A percentile compares a stretch with the other conserved stretches of the same genome.
phyloP scores from a whole-genome alignment of 2,888 invertebrate species.

The Corbicula japonica region DNA sequence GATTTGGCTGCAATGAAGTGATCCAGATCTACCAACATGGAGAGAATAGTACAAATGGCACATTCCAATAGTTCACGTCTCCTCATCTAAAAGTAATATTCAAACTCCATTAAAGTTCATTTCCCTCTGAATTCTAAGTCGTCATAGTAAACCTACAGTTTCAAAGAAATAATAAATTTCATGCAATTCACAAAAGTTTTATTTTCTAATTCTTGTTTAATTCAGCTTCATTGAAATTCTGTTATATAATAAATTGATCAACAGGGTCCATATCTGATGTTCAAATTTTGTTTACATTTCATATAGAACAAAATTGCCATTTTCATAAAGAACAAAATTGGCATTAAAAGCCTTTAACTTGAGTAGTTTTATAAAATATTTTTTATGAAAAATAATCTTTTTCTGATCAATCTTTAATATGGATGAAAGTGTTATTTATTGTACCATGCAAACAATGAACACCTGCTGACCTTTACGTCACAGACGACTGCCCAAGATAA shows the following conservation, averaged over 20 bases:
- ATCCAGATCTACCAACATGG: constrained; percentile 72
- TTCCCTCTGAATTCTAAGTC: too few species aligned
- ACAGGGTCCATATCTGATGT: neutral
- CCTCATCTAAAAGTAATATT: constrained; percentile 35
- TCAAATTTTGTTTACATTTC: neutral
- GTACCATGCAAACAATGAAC: neutral
- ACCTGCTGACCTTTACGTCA: constrained; percentile 44
- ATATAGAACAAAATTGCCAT: too few species aligned
- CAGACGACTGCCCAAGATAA: constrained; percentile 73
- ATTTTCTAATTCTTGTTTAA: too few species aligned
- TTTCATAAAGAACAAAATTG: neutral
- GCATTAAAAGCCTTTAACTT: neutral
- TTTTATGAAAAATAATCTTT: neutral
- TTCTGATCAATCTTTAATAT: neutral
- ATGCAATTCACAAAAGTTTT: too few species aligned
- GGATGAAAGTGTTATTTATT: neutral
- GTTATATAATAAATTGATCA: neutral
- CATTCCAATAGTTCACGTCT: constrained; percentile 55
- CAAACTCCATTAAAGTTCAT: too few species aligned
- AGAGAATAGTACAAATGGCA: constrained; percentile 61
- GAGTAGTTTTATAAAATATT: neutral
- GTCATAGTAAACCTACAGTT: too few species aligned
- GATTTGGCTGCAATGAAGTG: constrained; percentile 74
- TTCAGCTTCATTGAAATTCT: too few species aligned
- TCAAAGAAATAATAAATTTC: too few species aligned